Percentiles rank a stretch among this genome's conserved stretches.
These are phyloP conservation scores for Poecilus cupreus DNA, from an alignment of 2,888 invertebrate species.

Conservation along the genomic window DNA sequence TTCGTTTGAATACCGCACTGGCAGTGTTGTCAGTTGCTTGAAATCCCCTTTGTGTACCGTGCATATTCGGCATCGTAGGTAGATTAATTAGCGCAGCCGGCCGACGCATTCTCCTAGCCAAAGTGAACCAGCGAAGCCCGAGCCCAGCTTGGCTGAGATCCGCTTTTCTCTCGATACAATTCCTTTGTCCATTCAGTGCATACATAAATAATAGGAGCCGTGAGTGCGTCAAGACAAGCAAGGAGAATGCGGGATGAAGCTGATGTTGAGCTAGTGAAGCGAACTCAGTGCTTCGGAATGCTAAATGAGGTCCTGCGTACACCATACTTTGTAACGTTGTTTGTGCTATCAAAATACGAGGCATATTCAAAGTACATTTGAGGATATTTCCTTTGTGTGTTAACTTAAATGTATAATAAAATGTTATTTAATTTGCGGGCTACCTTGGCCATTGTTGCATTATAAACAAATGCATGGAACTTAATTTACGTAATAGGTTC, in stretches of 20 bases:
- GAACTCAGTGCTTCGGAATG: background rate
- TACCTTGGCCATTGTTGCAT: too few relatives aligned
- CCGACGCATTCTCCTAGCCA: background rate
- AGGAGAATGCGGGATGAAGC: conserved; percentile 32
- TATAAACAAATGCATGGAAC: too few relatives aligned
- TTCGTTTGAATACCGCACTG: background rate
- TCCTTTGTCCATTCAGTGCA: conserved; percentile 38
- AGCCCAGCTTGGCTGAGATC: conserved; percentile 2
- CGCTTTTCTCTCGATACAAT: conserved; percentile 31
- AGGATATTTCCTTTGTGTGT: too few relatives aligned
- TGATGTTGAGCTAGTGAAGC: conserved; percentile 24
- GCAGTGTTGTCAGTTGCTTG: background rate
- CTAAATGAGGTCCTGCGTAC: background rate
- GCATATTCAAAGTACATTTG: too few relatives aligned
- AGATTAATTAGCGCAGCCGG: conserved; percentile 47
- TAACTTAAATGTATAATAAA: too few relatives aligned
- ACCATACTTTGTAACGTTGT: background rate
- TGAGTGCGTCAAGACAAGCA: conserved; percentile 31
- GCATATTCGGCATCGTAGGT: conserved; percentile 14
- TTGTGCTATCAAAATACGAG: too few relatives aligned
- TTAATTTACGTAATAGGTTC: too few relatives aligned
- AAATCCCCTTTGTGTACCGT: background rate
- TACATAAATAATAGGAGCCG: conserved; percentile 33
- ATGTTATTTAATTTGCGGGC: too few relatives aligned
- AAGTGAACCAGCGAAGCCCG: background rate